phyloP scores from a whole-genome alignment of 2,113 vertebrate genomes.

The Erinaceus europaeus region DNA sequence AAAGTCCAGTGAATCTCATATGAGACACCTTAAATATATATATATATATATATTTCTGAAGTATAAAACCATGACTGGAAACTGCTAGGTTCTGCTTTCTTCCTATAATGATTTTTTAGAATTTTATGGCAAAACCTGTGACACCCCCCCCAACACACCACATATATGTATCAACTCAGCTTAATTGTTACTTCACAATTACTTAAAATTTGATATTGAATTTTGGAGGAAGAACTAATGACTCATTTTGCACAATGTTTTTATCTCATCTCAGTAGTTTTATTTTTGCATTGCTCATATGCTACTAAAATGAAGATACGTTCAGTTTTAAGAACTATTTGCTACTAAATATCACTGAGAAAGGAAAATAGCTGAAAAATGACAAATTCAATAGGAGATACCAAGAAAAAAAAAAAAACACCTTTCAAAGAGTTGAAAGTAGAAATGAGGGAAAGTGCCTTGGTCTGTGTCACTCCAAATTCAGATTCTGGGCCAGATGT shows the following conservation, averaged over 20 bases:
- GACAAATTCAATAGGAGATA: background rate
- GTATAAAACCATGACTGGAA: background rate
- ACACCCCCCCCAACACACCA: background rate
- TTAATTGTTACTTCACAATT: slow-evolving; percentile 21
- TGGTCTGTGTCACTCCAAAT: background rate
- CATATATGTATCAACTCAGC: background rate
- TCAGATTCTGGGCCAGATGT: background rate
- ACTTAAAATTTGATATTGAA: slow-evolving; percentile 29
- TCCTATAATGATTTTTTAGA: slow-evolving; percentile 26
- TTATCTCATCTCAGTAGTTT: slow-evolving; percentile 22
- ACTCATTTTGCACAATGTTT: background rate
- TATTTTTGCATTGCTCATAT: slow-evolving; percentile 19
- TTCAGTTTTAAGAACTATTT: background rate
- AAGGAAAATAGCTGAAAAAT: background rate
- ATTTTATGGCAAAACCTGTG: background rate
- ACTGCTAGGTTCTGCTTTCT: background rate
- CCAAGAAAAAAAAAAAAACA: background rate
- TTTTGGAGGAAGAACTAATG: background rate
- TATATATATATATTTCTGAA: too few relatives aligned
- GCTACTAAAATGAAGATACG: slow-evolving; percentile 14
- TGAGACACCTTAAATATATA: too few relatives aligned
- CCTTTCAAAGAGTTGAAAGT: background rate
- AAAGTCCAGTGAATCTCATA: background rate
- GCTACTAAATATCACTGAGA: background rate
- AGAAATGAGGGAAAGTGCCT: background rate